A percentile compares a stretch with the other conserved stretches of the same genome.
These are phyloP conservation scores for Catotricha subobsoleta DNA, from an alignment of 2,888 invertebrate genomes.

Conservation along the genomic window DNA sequence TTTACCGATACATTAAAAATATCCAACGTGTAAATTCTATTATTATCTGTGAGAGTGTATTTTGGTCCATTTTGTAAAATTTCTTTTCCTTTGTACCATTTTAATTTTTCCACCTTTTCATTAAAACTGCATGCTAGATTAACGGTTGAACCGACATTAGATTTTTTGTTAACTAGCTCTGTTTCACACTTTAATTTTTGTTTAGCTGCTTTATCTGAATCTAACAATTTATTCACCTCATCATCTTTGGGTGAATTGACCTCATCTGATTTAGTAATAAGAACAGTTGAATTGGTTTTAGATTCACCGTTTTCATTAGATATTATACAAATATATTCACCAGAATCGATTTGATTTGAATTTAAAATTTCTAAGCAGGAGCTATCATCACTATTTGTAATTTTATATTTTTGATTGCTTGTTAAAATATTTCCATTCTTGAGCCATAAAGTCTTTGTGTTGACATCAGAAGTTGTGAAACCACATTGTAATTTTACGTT, in stretches of 20 bases:
- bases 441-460: too few relatives aligned
- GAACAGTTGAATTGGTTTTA: slow-evolving; percentile 32
- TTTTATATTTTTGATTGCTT: too few relatives aligned
- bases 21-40: slow-evolving; percentile 48
- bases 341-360: too few relatives aligned
- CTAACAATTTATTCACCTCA: too few relatives aligned
- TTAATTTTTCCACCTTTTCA: slow-evolving; percentile 46
- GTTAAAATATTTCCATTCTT: too few relatives aligned
- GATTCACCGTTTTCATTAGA: slow-evolving; percentile 55
- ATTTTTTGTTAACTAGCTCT: slow-evolving; percentile 54
- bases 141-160: slow-evolving; percentile 52
- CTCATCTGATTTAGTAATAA: too few relatives aligned
- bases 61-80: slow-evolving; percentile 22
- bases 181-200: slow-evolving; percentile 30
- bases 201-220: too few relatives aligned
- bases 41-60: slow-evolving; percentile 33
- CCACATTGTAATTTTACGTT: too few relatives aligned
- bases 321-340: slow-evolving; percentile 61
- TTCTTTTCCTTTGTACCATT: slow-evolving; percentile 52
- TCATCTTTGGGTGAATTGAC: neutral
- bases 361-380: too few relatives aligned
- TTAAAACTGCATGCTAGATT: slow-evolving; percentile 63
- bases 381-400: too few relatives aligned
- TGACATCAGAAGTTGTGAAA: too few relatives aligned
- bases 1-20: slow-evolving; percentile 43